These are phyloP conservation scores for Tenthredo amoena DNA, from an alignment of 2,888 invertebrate genomes.

Conservation along the genomic window DNA sequence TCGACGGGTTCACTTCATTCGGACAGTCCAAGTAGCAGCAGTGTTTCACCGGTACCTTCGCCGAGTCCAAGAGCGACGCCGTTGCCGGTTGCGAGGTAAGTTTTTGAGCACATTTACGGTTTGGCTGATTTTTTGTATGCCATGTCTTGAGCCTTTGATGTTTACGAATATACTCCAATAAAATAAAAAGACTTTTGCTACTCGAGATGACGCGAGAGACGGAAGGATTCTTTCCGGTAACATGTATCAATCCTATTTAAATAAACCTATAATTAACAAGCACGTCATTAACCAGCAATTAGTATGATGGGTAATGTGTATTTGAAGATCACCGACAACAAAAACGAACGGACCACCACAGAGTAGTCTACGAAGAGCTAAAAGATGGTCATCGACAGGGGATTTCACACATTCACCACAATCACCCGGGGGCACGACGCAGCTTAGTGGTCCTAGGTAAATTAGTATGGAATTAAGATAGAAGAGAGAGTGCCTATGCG, in stretches of 20 bases:
- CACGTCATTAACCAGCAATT: background rate
- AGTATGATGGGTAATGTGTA: constrained; percentile 37
- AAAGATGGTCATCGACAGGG: constrained; percentile 91
- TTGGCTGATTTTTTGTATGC: background rate
- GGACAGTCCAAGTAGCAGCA: constrained; percentile 90
- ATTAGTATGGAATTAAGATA: constrained; percentile 60
- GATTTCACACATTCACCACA: constrained; percentile 85
- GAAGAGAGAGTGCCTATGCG: background rate
- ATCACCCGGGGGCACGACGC: constrained; percentile 72
- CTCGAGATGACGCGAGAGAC: constrained; percentile 3
- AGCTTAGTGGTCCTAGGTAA: constrained; percentile 79
- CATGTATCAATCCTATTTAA: background rate
- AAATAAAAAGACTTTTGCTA: background rate
- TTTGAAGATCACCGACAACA: constrained; percentile 81
- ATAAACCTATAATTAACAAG: background rate
- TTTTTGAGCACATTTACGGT: background rate
- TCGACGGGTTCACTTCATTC: constrained; percentile 91
- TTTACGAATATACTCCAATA: background rate
- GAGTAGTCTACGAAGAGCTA: constrained; percentile 81
- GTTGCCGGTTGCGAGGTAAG: constrained; percentile 79
- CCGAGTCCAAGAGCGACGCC: constrained; percentile 87
- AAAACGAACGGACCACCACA: constrained; percentile 81
- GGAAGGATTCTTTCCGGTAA: constrained; percentile 9
- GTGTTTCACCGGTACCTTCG: constrained; percentile 90
- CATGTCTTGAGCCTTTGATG: constrained; percentile 19